phyloP scores from a whole-genome alignment of 2,888 invertebrate species.

The Drosophila mimica region DNA sequence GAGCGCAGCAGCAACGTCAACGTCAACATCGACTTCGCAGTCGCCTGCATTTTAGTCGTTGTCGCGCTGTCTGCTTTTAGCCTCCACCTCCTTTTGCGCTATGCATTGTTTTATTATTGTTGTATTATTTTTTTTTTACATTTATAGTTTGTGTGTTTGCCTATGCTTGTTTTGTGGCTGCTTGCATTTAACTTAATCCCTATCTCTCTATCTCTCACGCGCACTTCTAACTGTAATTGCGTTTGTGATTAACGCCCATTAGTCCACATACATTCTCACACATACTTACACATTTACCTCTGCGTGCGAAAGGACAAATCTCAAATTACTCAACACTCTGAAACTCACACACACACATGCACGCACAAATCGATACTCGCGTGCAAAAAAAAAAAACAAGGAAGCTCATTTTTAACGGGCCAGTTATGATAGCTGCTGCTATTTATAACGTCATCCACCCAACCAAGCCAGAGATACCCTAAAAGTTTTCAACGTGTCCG shows the following conservation, averaged over 20 bases:
- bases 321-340: background rate
- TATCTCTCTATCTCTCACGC: background rate
- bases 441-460: constrained; percentile 33
- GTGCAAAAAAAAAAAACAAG: background rate
- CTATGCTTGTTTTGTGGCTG: constrained; percentile 18
- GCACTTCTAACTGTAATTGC: constrained; percentile 50
- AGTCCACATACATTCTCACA: background rate
- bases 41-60: constrained; percentile 60
- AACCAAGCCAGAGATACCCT: constrained; percentile 38
- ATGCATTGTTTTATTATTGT: constrained; percentile 75
- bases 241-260: constrained; percentile 29
- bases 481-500: constrained; percentile 39
- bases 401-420: constrained; percentile 4
- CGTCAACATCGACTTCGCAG: constrained; percentile 20
- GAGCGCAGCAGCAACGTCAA: constrained; percentile 37
- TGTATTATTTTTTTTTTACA: constrained; percentile 46
- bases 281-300: no score
- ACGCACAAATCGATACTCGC: background rate
- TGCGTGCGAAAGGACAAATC: constrained; percentile 15
- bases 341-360: background rate
- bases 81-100: constrained; percentile 77
- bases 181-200: constrained; percentile 44
- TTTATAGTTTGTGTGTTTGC: constrained; percentile 28
- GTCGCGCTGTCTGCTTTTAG: constrained; percentile 73
- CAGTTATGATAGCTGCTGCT: constrained; percentile 35